Percentiles rank a stretch among this genome's conserved stretches.
These are phyloP conservation scores for Cheilosia soror DNA, from an alignment of 2,888 invertebrate species.

Conservation along the genomic window DNA sequence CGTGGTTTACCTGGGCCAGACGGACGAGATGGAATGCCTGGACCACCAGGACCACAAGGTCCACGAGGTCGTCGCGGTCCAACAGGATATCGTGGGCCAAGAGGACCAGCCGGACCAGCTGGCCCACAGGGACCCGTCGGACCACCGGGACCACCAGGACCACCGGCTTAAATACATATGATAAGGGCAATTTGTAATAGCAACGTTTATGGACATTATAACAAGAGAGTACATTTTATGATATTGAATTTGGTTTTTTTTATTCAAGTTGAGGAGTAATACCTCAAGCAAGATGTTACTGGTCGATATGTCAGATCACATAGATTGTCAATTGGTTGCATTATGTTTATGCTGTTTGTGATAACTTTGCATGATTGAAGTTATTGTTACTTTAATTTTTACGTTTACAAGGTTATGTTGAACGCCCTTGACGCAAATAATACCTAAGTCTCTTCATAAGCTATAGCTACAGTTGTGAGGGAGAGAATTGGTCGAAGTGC, in stretches of 20 bases:
- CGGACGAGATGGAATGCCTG: conserved; percentile 74
- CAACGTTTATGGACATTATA: conserved; percentile 6
- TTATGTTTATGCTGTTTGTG: too few species aligned
- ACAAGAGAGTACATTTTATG: conserved; percentile 15
- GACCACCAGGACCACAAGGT: conserved; percentile 75
- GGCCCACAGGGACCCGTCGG: conserved; percentile 25
- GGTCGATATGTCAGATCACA: too few species aligned
- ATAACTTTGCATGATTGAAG: too few species aligned
- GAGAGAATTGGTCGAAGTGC: too few species aligned
- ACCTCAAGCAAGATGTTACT: too few species aligned
- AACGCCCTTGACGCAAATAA: too few species aligned
- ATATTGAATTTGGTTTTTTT: background rate
- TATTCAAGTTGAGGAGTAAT: too few species aligned
- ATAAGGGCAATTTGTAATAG: background rate
- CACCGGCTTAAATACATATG: background rate
- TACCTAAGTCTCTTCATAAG: too few species aligned
- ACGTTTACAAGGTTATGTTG: too few species aligned
- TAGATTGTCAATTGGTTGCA: too few species aligned
- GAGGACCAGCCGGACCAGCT: conserved; percentile 72
- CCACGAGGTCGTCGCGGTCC: conserved; percentile 76
- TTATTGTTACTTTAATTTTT: too few species aligned
- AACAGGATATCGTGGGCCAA: conserved; percentile 74
- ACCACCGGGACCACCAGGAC: conserved; percentile 13
- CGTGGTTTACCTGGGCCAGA: conserved; percentile 75
- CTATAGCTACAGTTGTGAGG: too few species aligned